These are phyloP conservation scores for Aphrocallistes beatrix DNA, from an alignment of 37 sponge, comb jelly and placozoan species.

Conservation along the genomic window DNA sequence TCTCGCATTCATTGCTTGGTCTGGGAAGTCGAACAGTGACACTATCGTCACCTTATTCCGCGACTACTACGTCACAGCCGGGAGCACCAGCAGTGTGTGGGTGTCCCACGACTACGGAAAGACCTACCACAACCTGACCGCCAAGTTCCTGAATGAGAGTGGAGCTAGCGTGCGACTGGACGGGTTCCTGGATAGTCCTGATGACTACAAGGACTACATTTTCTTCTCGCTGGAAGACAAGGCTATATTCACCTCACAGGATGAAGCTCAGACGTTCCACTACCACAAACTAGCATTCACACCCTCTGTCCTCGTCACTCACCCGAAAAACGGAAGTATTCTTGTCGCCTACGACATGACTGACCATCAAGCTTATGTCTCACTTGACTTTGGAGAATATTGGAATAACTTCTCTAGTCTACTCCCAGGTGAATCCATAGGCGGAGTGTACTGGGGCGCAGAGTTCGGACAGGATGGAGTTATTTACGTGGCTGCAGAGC, in stretches of 20 bases:
- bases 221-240: background rate
- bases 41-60: conserved; percentile 33
- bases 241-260: background rate
- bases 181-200: conserved; percentile 1
- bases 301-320: background rate
- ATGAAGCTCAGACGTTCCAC: background rate
- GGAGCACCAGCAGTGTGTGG: conserved; percentile 32
- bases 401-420: background rate
- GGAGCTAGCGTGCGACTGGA: background rate
- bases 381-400: background rate
- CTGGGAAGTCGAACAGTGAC: conserved; percentile 31
- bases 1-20: conserved; percentile 31
- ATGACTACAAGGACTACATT: background rate
- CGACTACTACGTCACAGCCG: background rate
- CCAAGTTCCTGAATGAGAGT: background rate
- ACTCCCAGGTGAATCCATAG: background rate
- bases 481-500: background rate
- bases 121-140: background rate
- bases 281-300: background rate
- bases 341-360: background rate
- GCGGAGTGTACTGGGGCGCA: background rate
- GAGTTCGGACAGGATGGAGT: background rate
- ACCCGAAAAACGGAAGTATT: background rate
- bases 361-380: background rate
- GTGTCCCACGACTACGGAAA: conserved; percentile 41